Evolutionary conservation across 2,113 vertebrate genomes (phyloP).

Genomic region (Cavia porcellus): DNA sequence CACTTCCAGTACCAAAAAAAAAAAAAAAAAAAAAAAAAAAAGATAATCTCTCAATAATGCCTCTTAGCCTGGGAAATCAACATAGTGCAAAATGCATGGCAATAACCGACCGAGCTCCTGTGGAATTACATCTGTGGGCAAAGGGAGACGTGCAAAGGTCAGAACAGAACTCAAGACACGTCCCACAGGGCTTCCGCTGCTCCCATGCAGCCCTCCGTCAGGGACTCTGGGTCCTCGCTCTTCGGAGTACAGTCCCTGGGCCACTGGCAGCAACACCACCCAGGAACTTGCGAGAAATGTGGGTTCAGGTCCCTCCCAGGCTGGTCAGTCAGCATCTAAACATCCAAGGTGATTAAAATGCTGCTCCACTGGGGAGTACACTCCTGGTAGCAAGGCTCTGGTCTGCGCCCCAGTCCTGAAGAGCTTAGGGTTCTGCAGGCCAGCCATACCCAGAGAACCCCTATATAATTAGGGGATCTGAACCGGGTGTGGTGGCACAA

Average conservation of each 20-base stretch:
- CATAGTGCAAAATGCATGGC: constrained; percentile 2
- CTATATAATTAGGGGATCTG: neutral
- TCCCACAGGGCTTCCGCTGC: neutral
- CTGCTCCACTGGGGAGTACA: neutral
- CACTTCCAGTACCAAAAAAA: too few species aligned
- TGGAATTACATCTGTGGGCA: neutral
- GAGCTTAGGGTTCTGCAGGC: neutral
- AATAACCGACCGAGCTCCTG: constrained; percentile 44
- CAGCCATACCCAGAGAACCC: neutral
- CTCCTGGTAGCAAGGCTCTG: neutral
- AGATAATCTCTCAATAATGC: neutral
- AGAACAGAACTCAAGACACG: neutral
- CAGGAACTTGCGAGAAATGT: neutral
- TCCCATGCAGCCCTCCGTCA: neutral
- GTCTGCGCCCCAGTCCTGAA: neutral
- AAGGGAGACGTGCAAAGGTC: neutral
- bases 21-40: too few species aligned
- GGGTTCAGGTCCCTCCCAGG: neutral
- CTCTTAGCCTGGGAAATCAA: constrained; percentile 3
- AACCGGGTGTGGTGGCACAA: neutral
- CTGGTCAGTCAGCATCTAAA: neutral
- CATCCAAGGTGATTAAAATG: neutral
- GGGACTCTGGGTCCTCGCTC: neutral
- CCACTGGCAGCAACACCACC: neutral
- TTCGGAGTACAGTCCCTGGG: neutral